phyloP scores from a whole-genome alignment of 2,888 invertebrate genomes.

The Lucinisca nassula region DNA sequence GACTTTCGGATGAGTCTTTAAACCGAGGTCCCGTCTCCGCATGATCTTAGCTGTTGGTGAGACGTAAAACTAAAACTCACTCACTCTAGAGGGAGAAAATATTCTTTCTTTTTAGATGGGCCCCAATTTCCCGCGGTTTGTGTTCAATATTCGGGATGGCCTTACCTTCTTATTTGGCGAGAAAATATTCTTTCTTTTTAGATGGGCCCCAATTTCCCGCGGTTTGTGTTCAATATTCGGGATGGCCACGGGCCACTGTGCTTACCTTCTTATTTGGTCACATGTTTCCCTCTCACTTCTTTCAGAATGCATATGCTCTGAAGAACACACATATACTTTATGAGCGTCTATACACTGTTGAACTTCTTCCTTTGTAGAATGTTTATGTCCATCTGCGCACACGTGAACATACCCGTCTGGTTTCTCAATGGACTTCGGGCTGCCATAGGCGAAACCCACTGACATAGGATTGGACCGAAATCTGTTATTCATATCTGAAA shows the following conservation, averaged over 20 bases:
- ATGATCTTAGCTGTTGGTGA: too few species aligned
- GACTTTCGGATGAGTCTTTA: too few species aligned
- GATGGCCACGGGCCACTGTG: neutral
- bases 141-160: too few species aligned
- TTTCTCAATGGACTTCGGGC: neutral
- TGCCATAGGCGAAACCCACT: slow-evolving; percentile 15
- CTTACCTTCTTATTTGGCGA: too few species aligned
- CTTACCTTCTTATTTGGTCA: slow-evolving; percentile 60
- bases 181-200: too few species aligned
- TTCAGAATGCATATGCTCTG: slow-evolving; percentile 63
- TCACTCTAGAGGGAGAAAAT: too few species aligned
- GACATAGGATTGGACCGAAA: neutral
- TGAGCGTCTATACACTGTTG: slow-evolving; percentile 61
- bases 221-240: too few species aligned
- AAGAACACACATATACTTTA: slow-evolving; percentile 59
- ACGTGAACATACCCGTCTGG: slow-evolving; percentile 49
- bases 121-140: too few species aligned
- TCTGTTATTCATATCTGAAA: slow-evolving; percentile 2
- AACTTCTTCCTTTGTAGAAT: slow-evolving; percentile 53
- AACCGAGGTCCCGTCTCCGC: too few species aligned
- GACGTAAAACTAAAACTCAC: too few species aligned
- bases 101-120: too few species aligned
- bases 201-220: too few species aligned
- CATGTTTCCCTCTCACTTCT: slow-evolving; percentile 49
- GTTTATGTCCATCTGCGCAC: slow-evolving; percentile 67